Base-by-base conservation (phyloP, 2,797 vertebrate genomes). In the Adrianichthys oophorus region DNA sequence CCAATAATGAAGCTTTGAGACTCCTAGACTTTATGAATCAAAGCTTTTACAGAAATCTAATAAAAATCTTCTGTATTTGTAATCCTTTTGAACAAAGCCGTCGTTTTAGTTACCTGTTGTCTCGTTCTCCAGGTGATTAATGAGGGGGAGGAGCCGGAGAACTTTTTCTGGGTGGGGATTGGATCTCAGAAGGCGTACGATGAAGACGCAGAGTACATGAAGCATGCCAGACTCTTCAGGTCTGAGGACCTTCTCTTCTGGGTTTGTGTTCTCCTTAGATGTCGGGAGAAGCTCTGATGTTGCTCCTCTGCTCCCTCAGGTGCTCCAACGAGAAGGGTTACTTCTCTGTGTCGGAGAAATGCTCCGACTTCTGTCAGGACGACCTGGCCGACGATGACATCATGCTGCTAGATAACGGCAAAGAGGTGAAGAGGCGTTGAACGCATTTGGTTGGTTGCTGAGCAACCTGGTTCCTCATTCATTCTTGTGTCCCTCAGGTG, bases 101-200 rank as follows among this genome's bases (percentile, higher is more conserved):
- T 44, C 42, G 6, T 44, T 44, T 17, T 17, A n/a, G 15, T 44
- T 42, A 42, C 16, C 17, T 44, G 6, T 46, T 16, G 4, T 19
- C 7, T 24, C 45, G 24, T 77, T 24, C 63, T n/a, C 10, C 41
- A 99, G 97, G 97, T 99, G 4, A 98, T 99, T 67, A 97, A 96
- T 0, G 98, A 99, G 76, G 97, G 97, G 0, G 97, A 98, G 72
- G 97, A 99, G 81, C 97, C 97, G 0, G 96, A 98, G 83, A 99
- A 99, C 87, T 99, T 99, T 89, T 99, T 99, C 90, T 99, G 97
- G 96, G 97, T 99, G 2, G 97, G 97, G 62, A 96, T 99, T 0
- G 97, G 97, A 8, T 93, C 92, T 46, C 95, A 96, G 90, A 99
- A 98, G 70, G 78, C 87, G 3, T 99, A 98, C 0, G 96, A 99